Conservation (phyloP, 1,140 invertebrate genomes). For the Andrena cerasifolii region DNA sequence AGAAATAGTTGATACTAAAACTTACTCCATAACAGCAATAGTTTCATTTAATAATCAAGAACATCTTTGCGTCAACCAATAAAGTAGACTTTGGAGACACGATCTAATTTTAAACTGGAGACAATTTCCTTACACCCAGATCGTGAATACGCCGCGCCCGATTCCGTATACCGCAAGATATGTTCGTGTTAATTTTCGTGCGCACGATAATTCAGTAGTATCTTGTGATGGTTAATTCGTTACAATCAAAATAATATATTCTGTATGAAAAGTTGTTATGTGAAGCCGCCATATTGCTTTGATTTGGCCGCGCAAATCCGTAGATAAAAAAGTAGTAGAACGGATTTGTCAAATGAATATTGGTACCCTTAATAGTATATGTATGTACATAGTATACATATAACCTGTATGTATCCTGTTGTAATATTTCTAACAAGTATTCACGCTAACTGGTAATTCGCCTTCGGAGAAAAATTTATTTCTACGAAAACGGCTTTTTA, state of each 20-base stretch:
- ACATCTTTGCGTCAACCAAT: conserved; percentile 37
- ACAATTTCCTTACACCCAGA: neutral
- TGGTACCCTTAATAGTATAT: neutral
- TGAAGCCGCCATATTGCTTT: conserved; percentile 66
- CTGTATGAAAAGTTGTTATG: conserved; percentile 57
- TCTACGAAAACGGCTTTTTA: neutral
- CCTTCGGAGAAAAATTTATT: neutral
- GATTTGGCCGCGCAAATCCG: conserved; percentile 62
- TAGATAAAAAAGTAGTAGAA: conserved; percentile 25
- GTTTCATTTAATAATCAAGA: conserved; percentile 18
- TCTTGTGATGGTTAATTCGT: conserved; percentile 20
- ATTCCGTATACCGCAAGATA: neutral
- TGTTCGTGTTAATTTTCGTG: neutral
- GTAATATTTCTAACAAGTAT: neutral
- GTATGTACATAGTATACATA: too few species aligned
- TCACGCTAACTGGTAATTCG: neutral
- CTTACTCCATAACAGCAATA: conserved; percentile 16
- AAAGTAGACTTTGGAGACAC: conserved; percentile 51
- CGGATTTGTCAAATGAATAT: conserved; percentile 20
- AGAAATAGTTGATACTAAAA: neutral
- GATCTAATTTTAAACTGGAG: neutral
- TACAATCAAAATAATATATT: conserved; percentile 52
- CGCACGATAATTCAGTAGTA: conserved; percentile 6
- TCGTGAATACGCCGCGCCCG: neutral
- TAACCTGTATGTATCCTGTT: neutral